Conservation (phyloP, 2,797 vertebrate species). For the Pipistrellus nathusii region DNA sequence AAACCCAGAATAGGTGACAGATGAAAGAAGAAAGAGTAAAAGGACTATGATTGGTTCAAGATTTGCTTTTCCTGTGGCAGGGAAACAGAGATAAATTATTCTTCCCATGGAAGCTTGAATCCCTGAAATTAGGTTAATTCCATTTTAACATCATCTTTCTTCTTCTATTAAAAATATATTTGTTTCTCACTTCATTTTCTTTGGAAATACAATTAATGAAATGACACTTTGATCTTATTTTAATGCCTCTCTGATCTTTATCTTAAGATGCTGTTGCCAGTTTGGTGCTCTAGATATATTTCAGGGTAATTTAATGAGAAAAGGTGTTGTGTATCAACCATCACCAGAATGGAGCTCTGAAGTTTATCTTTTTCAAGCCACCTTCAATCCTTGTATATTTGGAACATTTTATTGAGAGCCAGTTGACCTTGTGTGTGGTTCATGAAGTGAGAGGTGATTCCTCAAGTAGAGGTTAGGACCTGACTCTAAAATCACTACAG, state of each 20-base stretch:
- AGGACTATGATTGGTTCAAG: neutral
- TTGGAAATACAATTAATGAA: slow-evolving; percentile 13
- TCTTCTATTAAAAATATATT: neutral
- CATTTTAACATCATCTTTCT: neutral
- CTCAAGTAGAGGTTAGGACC: neutral
- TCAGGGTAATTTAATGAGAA: neutral
- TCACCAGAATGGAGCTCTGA: neutral
- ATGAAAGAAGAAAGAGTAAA: neutral
- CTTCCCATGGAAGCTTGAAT: neutral
- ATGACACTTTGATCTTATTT: slow-evolving; percentile 1
- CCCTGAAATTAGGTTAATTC: slow-evolving; percentile 2
- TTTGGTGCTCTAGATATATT: neutral
- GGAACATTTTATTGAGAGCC: neutral
- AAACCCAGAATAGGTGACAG: neutral
- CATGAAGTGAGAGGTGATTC: neutral
- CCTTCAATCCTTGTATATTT: neutral
- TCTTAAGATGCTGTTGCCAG: neutral
- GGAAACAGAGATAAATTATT: neutral
- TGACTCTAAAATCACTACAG: neutral
- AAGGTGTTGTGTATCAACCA: neutral
- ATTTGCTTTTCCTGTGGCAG: neutral
- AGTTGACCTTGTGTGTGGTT: neutral
- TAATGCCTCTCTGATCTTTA: neutral
- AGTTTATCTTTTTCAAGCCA: neutral
- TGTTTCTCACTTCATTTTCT: neutral